Percentiles rank a stretch among this genome's conserved stretches.
Evolutionary conservation across 2,797 vertebrate genomes (phyloP).

Genomic region (Danio albolineatus): DNA sequence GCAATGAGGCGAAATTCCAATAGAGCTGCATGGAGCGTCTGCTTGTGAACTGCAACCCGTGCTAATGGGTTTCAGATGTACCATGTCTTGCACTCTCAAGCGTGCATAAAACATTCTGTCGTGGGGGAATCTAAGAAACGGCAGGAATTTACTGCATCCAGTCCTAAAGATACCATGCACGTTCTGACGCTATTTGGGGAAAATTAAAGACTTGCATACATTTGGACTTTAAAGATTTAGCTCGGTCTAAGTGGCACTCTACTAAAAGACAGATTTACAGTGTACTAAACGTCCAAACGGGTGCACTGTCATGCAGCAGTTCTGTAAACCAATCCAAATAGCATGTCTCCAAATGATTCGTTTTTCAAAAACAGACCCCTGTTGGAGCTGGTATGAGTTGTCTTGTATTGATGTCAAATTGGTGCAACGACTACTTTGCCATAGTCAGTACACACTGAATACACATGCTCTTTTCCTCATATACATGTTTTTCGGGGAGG

Average conservation of each 20-base stretch:
- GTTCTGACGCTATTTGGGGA: neutral
- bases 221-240: neutral
- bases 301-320: no score
- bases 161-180: slow-evolving; percentile 21
- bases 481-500: no score
- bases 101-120: slow-evolving; percentile 78
- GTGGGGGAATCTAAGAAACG: slow-evolving; percentile 78
- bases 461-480: no score
- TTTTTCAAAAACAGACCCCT: neutral
- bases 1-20: slow-evolving; percentile 72
- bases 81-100: slow-evolving; percentile 76
- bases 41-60: slow-evolving; percentile 73
- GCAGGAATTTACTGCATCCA: slow-evolving; percentile 73
- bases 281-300: neutral
- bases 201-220: neutral
- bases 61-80: slow-evolving; percentile 82
- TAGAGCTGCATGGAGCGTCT: slow-evolving; percentile 76
- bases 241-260: neutral
- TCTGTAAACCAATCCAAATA: neutral
- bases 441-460: neutral
- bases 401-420: slow-evolving; percentile 4
- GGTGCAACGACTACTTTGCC: neutral
- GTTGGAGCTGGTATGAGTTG: neutral
- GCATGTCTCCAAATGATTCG: no score
- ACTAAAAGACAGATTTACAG: neutral